Percentiles rank a stretch among this genome's conserved stretches.
phyloP scores from a whole-genome alignment of 2,797 vertebrate genomes.

The Amniataba percoides region DNA sequence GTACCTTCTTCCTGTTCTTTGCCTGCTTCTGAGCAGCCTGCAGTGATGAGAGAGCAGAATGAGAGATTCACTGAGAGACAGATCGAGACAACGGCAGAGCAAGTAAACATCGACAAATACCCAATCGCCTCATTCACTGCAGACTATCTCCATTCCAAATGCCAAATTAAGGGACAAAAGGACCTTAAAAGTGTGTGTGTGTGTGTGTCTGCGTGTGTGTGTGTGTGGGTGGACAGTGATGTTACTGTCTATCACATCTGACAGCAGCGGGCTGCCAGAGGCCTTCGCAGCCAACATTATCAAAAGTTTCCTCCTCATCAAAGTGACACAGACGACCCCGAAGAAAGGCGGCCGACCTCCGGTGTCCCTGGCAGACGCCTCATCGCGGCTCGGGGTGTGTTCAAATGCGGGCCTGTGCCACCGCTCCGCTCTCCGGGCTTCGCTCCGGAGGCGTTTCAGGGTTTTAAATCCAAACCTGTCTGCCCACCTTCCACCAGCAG shows the following conservation, averaged over 20 bases:
- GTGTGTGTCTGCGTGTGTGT: constrained; percentile 31
- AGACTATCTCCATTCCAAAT: constrained; percentile 51
- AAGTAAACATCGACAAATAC: constrained; percentile 60
- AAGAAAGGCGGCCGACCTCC: constrained; percentile 26
- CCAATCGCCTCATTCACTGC: constrained; percentile 31
- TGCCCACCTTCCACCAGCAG: background rate
- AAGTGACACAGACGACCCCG: constrained; percentile 69
- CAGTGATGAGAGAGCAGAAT: constrained; percentile 86
- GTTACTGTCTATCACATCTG: constrained; percentile 71
- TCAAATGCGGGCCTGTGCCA: background rate
- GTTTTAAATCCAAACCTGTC: background rate
- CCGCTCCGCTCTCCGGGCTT: background rate
- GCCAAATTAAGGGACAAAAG: constrained; percentile 59
- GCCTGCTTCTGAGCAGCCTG: constrained; percentile 98
- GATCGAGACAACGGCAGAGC: constrained; percentile 81
- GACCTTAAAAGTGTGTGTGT: constrained; percentile 47
- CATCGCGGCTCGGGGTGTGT: constrained; percentile 24
- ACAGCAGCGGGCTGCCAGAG: constrained; percentile 57
- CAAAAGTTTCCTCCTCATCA: constrained; percentile 62
- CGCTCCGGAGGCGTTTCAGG: background rate
- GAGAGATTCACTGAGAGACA: constrained; percentile 83
- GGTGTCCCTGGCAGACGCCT: constrained; percentile 47
- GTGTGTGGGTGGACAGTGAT: constrained; percentile 54
- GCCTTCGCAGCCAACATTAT: constrained; percentile 55
- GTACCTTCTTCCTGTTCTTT: constrained; percentile 97